Conservation (phyloP, 2,888 invertebrate genomes). For the Silvanus unidentatus region DNA sequence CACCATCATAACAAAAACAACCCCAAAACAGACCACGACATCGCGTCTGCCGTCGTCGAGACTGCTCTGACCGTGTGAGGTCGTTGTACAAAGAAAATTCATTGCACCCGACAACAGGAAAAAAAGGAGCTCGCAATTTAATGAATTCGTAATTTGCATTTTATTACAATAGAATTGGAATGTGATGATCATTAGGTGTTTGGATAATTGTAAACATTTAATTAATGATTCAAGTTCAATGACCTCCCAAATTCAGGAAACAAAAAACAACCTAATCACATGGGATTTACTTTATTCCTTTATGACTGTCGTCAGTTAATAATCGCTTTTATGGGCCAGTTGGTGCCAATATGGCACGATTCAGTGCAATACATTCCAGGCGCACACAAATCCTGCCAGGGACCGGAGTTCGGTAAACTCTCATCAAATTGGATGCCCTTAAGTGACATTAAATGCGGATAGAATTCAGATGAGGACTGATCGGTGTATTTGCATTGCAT, state of each 20-base stretch:
- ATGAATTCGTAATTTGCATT: too few relatives aligned
- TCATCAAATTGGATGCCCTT: constrained; percentile 31
- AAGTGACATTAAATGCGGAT: constrained; percentile 26
- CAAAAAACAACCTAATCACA: too few relatives aligned
- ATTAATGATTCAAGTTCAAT: too few relatives aligned
- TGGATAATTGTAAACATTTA: too few relatives aligned
- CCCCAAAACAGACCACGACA: constrained; percentile 20
- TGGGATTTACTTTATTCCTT: too few relatives aligned
- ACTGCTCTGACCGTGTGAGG: constrained; percentile 23
- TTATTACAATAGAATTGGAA: too few relatives aligned
- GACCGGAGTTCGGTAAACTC: constrained; percentile 28
- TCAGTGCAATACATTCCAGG: constrained; percentile 46
- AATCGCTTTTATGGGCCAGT: constrained; percentile 40
- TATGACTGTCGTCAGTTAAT: too few relatives aligned
- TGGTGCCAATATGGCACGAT: constrained; percentile 43
- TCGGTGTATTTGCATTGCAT: constrained; percentile 32
- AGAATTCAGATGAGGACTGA: constrained; percentile 36
- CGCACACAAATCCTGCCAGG: constrained; percentile 5
- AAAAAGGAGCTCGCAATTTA: too few relatives aligned
- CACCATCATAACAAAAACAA: constrained; percentile 40
- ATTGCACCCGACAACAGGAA: not conserved
- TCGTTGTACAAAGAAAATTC: constrained; percentile 32
- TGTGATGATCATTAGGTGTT: too few relatives aligned
- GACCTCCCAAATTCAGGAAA: too few relatives aligned
- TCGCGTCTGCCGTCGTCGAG: constrained; percentile 23